Evolutionary conservation across 1,140 invertebrate genomes (phyloP), one percentile per base, ranked within the genome.

Genomic region (Polypedilum pembai): DNA sequence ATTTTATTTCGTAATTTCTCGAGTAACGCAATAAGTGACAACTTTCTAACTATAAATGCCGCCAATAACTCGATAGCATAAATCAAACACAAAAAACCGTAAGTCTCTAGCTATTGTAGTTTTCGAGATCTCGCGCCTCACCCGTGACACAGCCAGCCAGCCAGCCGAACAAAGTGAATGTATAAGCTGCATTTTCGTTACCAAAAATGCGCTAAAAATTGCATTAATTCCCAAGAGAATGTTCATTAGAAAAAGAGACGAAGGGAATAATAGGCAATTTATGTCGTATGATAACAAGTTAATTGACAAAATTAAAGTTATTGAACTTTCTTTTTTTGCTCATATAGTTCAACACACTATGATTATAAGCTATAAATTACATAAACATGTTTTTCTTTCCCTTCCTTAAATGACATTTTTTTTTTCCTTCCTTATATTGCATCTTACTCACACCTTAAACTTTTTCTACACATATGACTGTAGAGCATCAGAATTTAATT

Each of bases 401-500:
- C 45, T 12, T n/a, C 45, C 12, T n/a, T 56, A 56, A 56, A 56
- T 56, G 45, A 4, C n/a, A n/a, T n/a, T n/a, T n/a, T n/a, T n/a
- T n/a, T n/a, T n/a, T n/a, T n/a, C n/a, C n/a, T n/a, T n/a, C n/a
- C n/a, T n/a, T n/a, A n/a, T n/a, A n/a, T n/a, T n/a, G n/a, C n/a
- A n/a, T n/a, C n/a, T n/a, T 33, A 33, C 24, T 3, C n/a, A 56
- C 45, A n/a, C n/a, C n/a, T n/a, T n/a, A n/a, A n/a, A n/a, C n/a
- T n/a, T n/a, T n/a, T n/a, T n/a, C n/a, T n/a, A 56, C 12, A 56
- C 12, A 56, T 56, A 56, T n/a, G 45, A 12, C n/a, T 56, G 45
- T 12, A 56, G n/a, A n/a, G 45, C 45, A 56, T 56, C 45, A 56
- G 45, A 56, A 56, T 69, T 69, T 69, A 69, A 69, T 69, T 69